Conservation (phyloP, 2,797 vertebrate genomes). For the Dryobates pubescens region DNA sequence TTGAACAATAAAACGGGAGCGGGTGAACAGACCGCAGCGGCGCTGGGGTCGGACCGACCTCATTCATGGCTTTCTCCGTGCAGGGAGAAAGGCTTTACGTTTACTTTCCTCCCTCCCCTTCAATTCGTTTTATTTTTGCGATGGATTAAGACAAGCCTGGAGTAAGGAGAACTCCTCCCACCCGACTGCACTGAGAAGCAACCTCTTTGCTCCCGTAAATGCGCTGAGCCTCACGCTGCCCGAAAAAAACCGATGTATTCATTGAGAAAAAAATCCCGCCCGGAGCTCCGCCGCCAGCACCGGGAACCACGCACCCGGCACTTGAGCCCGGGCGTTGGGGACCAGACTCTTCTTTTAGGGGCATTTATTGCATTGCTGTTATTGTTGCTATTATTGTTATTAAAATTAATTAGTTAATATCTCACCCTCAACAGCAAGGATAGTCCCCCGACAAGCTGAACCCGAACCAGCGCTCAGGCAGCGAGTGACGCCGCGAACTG, state of each 20-base stretch:
- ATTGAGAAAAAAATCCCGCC: not conserved
- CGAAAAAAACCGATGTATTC: not conserved
- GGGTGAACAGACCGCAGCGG: not conserved
- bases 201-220: not conserved
- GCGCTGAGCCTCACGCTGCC: not conserved
- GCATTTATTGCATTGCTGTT: not conserved
- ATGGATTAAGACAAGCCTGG: not conserved
- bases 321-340: too few relatives aligned
- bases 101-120: not conserved
- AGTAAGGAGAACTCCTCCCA: slow-evolving; percentile 11
- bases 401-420: not conserved
- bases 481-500: not conserved
- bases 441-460: not conserved
- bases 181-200: not conserved
- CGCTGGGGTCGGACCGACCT: slow-evolving; percentile 14
- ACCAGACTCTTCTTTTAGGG: not conserved
- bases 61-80: slow-evolving; percentile 38
- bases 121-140: not conserved
- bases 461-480: not conserved
- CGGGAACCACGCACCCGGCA: not conserved
- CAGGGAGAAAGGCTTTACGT: not conserved
- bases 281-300: not conserved
- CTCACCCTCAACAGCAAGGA: not conserved
- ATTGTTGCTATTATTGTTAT: not conserved
- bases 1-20: not conserved